A percentile compares a stretch with the other conserved stretches of the same genome.
phyloP scores from a whole-genome alignment of 2,888 invertebrate species.

The Nemoura dubitans region DNA sequence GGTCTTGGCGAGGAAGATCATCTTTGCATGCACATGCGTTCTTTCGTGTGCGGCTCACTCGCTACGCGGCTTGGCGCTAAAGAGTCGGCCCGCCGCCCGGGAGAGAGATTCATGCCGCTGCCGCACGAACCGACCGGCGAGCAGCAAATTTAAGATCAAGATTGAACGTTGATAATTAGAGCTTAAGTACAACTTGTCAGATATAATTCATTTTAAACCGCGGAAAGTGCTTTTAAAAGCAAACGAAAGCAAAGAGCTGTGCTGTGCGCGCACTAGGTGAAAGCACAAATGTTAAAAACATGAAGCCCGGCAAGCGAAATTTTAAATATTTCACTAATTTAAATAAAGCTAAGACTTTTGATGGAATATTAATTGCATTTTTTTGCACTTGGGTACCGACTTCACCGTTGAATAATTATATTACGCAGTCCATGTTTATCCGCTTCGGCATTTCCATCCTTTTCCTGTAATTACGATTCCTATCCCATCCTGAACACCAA shows the following conservation, averaged over 20 bases:
- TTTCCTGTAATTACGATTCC: neutral
- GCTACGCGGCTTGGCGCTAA: neutral
- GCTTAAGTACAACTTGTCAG: constrained; percentile 30
- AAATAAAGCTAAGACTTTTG: neutral
- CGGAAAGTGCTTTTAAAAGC: constrained; percentile 5
- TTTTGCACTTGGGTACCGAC: neutral
- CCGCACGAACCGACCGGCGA: constrained; percentile 18
- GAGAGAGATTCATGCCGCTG: constrained; percentile 17
- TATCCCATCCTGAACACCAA: neutral
- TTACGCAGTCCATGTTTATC: neutral
- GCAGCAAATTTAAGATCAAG: constrained; percentile 38
- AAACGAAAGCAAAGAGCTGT: neutral
- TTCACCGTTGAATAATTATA: neutral
- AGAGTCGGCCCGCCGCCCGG: constrained; percentile 14
- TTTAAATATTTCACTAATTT: neutral
- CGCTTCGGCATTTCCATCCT: neutral
- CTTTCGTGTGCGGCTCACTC: constrained; percentile 15
- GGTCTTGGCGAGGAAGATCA: neutral
- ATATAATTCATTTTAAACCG: constrained; percentile 32
- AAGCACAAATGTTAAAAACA: neutral
- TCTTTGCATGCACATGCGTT: constrained; percentile 35
- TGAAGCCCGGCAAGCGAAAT: neutral
- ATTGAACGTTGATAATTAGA: constrained; percentile 37
- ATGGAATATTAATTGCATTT: neutral
- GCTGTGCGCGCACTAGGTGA: neutral